Evolutionary conservation across 1,140 invertebrate species (phyloP).

Genomic region (Camponotus floridanus): DNA sequence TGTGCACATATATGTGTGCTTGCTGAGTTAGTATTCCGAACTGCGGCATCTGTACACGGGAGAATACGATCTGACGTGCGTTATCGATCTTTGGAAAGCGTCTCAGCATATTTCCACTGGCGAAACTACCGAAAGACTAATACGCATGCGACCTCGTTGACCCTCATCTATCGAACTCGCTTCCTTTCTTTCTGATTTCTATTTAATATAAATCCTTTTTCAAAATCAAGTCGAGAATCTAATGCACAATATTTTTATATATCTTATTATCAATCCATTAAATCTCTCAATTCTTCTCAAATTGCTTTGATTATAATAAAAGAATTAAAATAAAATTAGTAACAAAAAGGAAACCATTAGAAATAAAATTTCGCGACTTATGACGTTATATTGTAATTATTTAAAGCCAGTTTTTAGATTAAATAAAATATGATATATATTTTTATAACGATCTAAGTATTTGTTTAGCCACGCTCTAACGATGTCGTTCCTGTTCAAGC

Average conservation of each 20-base stretch:
- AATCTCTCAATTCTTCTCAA: neutral
- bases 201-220: neutral
- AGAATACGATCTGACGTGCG: slow-evolving; percentile 38
- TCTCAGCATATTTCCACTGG: slow-evolving; percentile 25
- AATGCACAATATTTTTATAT: neutral
- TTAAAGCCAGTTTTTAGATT: too few species aligned
- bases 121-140: slow-evolving; percentile 60
- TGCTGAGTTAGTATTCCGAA: slow-evolving; percentile 3
- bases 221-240: neutral
- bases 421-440: neutral
- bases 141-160: slow-evolving; percentile 48
- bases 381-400: neutral
- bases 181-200: slow-evolving; percentile 29
- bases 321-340: neutral
- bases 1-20: neutral
- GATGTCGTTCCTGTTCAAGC: neutral
- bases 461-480: slow-evolving; percentile 23
- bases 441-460: neutral
- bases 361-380: neutral
- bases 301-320: neutral
- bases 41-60: slow-evolving; percentile 22
- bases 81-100: slow-evolving; percentile 54
- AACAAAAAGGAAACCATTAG: neutral
- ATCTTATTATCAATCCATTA: neutral
- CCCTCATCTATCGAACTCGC: neutral